Base-by-base conservation (phyloP, 2,888 invertebrate genomes). In the Itoplectis maculator region DNA sequence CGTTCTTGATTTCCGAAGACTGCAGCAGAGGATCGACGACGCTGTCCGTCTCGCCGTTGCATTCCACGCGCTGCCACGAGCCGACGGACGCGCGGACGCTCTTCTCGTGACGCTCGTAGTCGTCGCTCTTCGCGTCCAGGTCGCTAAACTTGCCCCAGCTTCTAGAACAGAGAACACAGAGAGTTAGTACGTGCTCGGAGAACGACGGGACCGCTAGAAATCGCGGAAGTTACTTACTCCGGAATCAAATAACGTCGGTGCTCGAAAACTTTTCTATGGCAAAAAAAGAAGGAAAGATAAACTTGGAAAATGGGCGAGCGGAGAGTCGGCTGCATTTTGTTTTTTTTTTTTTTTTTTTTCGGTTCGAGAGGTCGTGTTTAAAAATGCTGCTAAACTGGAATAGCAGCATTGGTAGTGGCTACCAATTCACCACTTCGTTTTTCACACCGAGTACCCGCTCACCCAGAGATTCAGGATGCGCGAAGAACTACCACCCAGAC, bases 91-190 rank as follows among this genome's bases (percentile, higher is more conserved):
- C 61, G 6, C n/a, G n/a, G n/a, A 84, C 82, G 54, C 86, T 84
- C 40, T 84, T 81, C 1, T 82, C 42, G 47, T 85, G 63, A 59
- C 86, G 83, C 70, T 11, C 51, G 47, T 15, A 35, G 11, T 40
- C 56, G 29, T 86, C 86, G 37, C 40, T 82, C 70, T 59, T 81
- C 61, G 84, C 37, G 13, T 77, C 70, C 65, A 69, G 83, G 69
- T 61, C 80, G 23, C 37, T 35, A 76, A 54, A n/a, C 37, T 66
- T 65, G 15, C 35, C 49, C 80, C 79, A 47, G 68, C 45, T 66
- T 85, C 90, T 90, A 89, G 86, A 90, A 90, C 89, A 89, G 54
- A 88, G 51, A 69, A 84, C 65, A 83, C 79, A 77, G 5, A 29
- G 29, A 73, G 45, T 82, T 76, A 82, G 82, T 73, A 56, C 37